These are phyloP conservation scores for Camelus dromedarius DNA, from an alignment of 2,113 vertebrate species.

Conservation along the genomic window DNA sequence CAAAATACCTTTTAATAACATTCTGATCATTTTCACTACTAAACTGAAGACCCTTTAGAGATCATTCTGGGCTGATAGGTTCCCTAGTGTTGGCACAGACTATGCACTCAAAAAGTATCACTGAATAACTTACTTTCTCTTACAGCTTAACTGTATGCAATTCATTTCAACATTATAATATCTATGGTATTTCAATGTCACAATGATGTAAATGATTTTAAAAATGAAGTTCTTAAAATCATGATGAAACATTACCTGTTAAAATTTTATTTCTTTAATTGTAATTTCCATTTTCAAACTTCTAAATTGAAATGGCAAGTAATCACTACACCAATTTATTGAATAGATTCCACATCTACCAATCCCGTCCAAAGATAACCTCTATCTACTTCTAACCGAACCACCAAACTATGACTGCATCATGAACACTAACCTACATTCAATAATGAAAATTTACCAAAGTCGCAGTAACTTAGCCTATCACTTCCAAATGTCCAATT, in stretches of 20 bases:
- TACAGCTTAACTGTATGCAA: neutral
- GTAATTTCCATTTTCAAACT: conserved; percentile 3
- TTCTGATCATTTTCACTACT: neutral
- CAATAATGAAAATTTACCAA: neutral
- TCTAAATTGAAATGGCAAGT: neutral
- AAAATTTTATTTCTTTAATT: conserved; percentile 84
- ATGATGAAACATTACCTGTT: neutral
- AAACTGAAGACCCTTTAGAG: neutral
- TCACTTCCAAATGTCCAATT: neutral
- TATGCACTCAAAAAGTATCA: neutral
- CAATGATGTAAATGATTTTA: neutral
- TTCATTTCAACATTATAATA: neutral
- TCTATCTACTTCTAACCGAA: neutral
- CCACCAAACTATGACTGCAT: neutral
- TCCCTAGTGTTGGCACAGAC: neutral
- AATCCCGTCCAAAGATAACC: neutral
- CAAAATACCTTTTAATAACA: neutral
- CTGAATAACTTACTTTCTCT: neutral
- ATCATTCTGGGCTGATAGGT: neutral
- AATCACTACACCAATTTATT: neutral
- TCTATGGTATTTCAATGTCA: neutral
- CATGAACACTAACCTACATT: neutral
- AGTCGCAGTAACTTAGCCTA: neutral
- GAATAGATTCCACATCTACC: neutral
- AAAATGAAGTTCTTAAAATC: neutral